phyloP scores from a whole-genome alignment of 2,888 invertebrate species.

The Cyaniris semiargus region DNA sequence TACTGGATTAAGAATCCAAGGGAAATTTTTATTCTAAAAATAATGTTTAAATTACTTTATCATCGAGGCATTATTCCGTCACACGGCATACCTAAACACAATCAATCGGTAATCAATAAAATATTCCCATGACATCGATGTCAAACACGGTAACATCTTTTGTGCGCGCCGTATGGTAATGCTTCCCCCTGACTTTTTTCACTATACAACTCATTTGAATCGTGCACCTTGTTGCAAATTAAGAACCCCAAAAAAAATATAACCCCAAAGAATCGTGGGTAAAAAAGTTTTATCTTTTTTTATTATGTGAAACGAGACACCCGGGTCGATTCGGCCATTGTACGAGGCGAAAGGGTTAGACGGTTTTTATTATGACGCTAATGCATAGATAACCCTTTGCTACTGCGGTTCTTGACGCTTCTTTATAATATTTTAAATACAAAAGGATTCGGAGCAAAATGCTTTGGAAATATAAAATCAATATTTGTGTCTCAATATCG shows the following conservation, averaged over 20 bases:
- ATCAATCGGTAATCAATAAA: slow-evolving; percentile 52
- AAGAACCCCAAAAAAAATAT: slow-evolving; percentile 72
- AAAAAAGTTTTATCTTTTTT: slow-evolving; percentile 75
- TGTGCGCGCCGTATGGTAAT: slow-evolving; percentile 54
- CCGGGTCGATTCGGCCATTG: slow-evolving; percentile 76
- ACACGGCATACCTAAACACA: not conserved
- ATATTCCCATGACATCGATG: slow-evolving; percentile 62
- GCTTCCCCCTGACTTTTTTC: slow-evolving; percentile 61
- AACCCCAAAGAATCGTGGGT: slow-evolving; percentile 78
- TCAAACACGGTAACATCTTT: slow-evolving; percentile 67
- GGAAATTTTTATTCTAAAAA: no score
- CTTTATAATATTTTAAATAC: slow-evolving; percentile 57
- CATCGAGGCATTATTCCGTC: not conserved
- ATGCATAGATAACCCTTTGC: slow-evolving; percentile 59
- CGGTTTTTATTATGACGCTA: slow-evolving; percentile 51
- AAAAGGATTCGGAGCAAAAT: not conserved
- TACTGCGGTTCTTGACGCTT: slow-evolving; percentile 69
- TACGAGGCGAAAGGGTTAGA: slow-evolving; percentile 45
- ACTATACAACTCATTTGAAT: slow-evolving; percentile 75
- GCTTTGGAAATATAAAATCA: not conserved
- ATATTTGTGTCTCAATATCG: not conserved
- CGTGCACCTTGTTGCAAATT: slow-evolving; percentile 81
- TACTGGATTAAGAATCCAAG: no score
- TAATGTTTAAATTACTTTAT: no score
- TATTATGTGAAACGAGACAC: slow-evolving; percentile 80